Percentiles rank a stretch among this genome's conserved stretches.
phyloP scores from a whole-genome alignment of 1,140 invertebrate species.

The Sitobion miscanthi region DNA sequence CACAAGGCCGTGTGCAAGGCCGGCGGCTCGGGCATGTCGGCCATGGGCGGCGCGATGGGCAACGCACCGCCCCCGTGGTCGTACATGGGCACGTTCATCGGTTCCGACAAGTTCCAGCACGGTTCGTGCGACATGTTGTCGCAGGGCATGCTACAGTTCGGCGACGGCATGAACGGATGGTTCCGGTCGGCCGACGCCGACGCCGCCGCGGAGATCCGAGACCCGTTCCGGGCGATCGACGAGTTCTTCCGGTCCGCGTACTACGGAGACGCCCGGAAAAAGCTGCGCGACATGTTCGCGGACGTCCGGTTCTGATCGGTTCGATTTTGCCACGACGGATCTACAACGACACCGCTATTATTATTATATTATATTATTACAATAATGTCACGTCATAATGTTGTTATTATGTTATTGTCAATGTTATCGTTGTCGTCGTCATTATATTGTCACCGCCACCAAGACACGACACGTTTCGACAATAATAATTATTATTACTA shows the following conservation, averaged over 20 bases:
- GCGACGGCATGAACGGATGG: constrained; percentile 20
- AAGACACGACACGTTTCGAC: not conserved
- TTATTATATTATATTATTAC: not conserved
- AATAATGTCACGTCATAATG: no score
- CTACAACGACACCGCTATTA: no score
- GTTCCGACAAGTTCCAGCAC: constrained; percentile 36
- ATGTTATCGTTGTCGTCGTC: not conserved
- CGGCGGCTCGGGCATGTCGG: not conserved
- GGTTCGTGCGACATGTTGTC: constrained; percentile 38
- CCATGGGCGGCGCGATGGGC: constrained; percentile 39
- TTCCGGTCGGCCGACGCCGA: not conserved
- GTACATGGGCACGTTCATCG: constrained; percentile 41
- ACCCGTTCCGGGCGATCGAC: not conserved
- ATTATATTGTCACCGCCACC: not conserved
- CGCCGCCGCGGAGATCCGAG: not conserved
- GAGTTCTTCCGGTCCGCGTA: constrained; percentile 16
- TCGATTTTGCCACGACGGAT: not conserved
- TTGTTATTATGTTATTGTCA: not conserved
- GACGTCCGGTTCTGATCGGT: constrained; percentile 5
- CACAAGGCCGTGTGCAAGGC: constrained; percentile 10
- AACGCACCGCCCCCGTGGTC: not conserved
- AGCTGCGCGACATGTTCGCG: not conserved
- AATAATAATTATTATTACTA: not conserved
- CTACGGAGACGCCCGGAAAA: not conserved
- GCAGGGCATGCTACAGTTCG: constrained; percentile 5